Evolutionary conservation across 2,888 invertebrate species (phyloP), one percentile per base, ranked within the genome.

Genomic region (Epirrhoe tristata): DNA sequence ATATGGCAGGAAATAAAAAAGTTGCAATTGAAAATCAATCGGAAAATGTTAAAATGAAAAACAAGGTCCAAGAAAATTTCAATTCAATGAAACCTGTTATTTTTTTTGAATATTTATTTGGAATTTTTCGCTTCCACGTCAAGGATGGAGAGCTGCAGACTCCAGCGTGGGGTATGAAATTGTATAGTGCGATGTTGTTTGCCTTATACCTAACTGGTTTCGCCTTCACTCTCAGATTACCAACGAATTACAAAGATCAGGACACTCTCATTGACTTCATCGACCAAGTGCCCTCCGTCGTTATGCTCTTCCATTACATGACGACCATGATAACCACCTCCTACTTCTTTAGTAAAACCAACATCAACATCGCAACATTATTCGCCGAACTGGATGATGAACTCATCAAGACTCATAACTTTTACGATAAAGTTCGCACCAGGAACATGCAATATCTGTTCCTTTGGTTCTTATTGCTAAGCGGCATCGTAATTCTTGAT

Each of bases 391-490:
- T 43, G 12, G 39, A 43, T 12, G 12, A 43, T 2, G 39, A 43
- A 43, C 39, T 43, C 39, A 12, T 43, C 1, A 43, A 43, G 12
- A 12, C 12, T 12, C 39, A 10, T 43, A 5, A 43, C 39, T 68
- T 65, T 43, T 69, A 69, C 61, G 50, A 72, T 58, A 79, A 77
- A 43, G 74, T 75, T 12, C 74, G 78, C 43, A 69, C 16, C 0
- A 65, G 68, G 17, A 76, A 80, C 6, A 65, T 69, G 5, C 71
- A 52, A 43, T 72, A 55, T 24, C n/a, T 86, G 0, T 70, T 8
- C 31, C 56, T 86, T 1, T 6, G 69, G 39, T 12, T 43, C 7
- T 0, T 77, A 12, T 54, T 70, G 52, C 81, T 83, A 58, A 0
- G 67, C 0, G 8, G 77, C 1, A 73, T 79, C 24, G 55, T 68